Base-by-base conservation (phyloP, 2,888 invertebrate genomes). In the Nymphalis polychloros region DNA sequence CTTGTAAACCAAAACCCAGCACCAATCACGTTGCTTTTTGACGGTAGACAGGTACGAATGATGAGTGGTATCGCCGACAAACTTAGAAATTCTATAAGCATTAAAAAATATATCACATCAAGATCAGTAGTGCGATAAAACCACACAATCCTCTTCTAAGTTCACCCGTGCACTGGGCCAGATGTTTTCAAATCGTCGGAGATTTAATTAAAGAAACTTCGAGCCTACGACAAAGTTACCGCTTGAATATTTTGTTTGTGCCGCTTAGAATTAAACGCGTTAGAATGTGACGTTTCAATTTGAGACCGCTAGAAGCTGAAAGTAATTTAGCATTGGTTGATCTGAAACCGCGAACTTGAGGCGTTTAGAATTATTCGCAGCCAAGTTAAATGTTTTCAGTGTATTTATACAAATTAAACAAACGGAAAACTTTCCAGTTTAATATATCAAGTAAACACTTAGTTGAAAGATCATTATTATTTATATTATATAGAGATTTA, bases 131-230 rank as follows among this genome's bases (percentile, higher is more conserved):
- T 71, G 71, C 53, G 71, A 53, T 55, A 47, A 23, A 8, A 64
- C 59, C 67, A 49, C 31, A 63, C 41, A 41, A 41, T 63, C 63
- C 67, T 57, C 67, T 46, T 63, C 50, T 57, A 72, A 73, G 73
- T 73, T 73, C 68, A 72, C 71, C 68, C 68, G 61, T 52, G 69
- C 72, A 57, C 53, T 59, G 69, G 67, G 72, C 74, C 77, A 77
- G 77, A 75, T 77, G 77, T 76, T 77, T 75, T 73, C 72, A 73
- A 75, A 76, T 73, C 74, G 74, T 76, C 69, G 69, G 73, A 74
- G 76, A 77, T 77, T 77, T 77, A 77, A 77, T 77, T 77, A 76
- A 77, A 74, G 69, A 72, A 77, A 77, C 71, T 77, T 73, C 50
- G 68, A 69, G 70, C 76, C 76, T 73, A 72, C 72, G 68, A 72